Base-by-base conservation (phyloP, 1,140 invertebrate species). In the Drosophila simulans region DNA sequence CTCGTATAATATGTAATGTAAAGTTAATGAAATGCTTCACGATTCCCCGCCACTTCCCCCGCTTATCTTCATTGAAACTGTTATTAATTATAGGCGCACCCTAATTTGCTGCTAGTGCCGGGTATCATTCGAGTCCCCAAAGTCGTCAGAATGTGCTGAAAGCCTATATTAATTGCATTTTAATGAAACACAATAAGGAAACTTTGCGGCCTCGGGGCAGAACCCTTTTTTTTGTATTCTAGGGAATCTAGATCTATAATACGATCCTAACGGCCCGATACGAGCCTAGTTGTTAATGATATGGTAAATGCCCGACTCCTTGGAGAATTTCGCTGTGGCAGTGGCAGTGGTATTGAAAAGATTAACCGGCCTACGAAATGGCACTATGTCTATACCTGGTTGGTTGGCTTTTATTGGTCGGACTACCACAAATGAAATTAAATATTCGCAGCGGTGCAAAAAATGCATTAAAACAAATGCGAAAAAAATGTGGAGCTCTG, bases 161-260 rank as follows among this genome's bases (percentile, higher is more conserved):
- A 88, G 76, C 65, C 83, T 70, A 80, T 88, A 88, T 88, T 88
- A 88, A 88, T 88, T 89, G 83, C 83, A 83, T 88, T 88, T 88
- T 88, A 88, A 88, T 88, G 83, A 88, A 89, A 79, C 73, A 48
- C 17, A 49, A 54, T 56, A 42, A 52, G 11, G 17, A 43, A 17
- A 27, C 35, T 34, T 39, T 53, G 53, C 15, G 25, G 58, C 40
- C 40, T 45, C 27, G 11, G 8, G 54, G 13, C 17, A 22, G 77
- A 81, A 55, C 83, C 79, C 62, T 45, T 45, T 45, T 20, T 20
- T 12, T 7, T 43, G 15, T 2, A 69, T 85, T 48, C 45, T 48
- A 17, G 17, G 22, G 31, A 39, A 66, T 46, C 56, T 60, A 57
- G 63, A 65, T 55, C 57, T 56, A 45, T 51, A 40, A 51, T 22